Base-by-base conservation (phyloP, 2,888 invertebrate species). In the Meliscaeva auricollis region DNA sequence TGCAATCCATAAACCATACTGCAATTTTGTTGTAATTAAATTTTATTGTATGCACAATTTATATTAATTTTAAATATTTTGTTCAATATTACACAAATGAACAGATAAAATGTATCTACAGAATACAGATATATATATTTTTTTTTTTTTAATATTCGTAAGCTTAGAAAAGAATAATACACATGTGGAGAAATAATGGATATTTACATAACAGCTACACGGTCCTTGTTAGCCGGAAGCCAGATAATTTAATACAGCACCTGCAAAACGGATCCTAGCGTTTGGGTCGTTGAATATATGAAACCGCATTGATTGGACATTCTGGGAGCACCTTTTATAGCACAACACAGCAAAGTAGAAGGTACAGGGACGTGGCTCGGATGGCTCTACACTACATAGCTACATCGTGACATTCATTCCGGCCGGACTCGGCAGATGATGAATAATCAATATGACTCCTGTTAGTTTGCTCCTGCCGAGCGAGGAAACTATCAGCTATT, bases 401-500 rank as follows among this genome's bases (percentile, higher is more conserved):
- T 54, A 91, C 91, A 88, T 91, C 91, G n/a, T 89, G 89, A 77
- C 91, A 90, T 17, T 90, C 89, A 76, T 87, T 82, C 20, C 85
- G 74, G 7, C 66, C 69, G n/a, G 87, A 82, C 58, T 87, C 88
- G n/a, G 72, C 85, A 32, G 91, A 89, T 48, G 90, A 91, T 32
- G 90, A 89, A 87, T 90, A 91, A 75, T 91, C 91, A n/a, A 90
- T 87, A 84, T 92, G 90, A 87, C 91, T 91, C 20, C 88, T 88
- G 60, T 88, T 87, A 9, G 89, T 89, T 87, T 90, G 90, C 70
- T 92, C 91, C 87, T 92, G 92, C 32, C 90, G 91, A 50, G 90
- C 91, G 78, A 92, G 84, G 30, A 92, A 92, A 76, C 89, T 91
- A 79, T 92, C 92, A 3, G 92, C 92, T 74, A 92, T 91, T 74